phyloP scores from a whole-genome alignment of 2,888 invertebrate genomes.

The Vannuccia rotundouncinata region DNA sequence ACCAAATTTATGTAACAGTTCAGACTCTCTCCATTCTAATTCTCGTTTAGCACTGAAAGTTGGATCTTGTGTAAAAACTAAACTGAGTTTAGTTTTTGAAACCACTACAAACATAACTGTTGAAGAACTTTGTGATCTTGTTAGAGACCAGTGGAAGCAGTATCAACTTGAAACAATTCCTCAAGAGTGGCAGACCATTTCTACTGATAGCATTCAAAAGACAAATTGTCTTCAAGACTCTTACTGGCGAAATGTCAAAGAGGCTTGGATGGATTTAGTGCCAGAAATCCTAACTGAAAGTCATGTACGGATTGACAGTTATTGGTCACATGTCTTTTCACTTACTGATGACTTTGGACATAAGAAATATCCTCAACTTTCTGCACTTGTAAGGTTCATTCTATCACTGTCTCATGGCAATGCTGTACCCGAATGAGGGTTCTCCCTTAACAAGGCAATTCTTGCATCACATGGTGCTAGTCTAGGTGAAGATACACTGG shows the following conservation, averaged over 20 bases:
- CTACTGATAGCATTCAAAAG: background rate
- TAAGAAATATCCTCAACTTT: conserved; percentile 17
- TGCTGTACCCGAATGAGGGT: background rate
- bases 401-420: conserved; percentile 19
- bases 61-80: background rate
- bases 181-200: background rate
- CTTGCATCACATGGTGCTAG: background rate
- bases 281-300: background rate
- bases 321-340: background rate
- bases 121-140: conserved; percentile 3
- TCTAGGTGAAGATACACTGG: conserved; percentile 23
- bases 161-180: conserved; percentile 20
- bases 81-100: background rate
- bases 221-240: background rate
- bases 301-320: conserved; percentile 16
- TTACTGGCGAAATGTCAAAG: background rate
- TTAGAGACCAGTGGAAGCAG: conserved; percentile 21
- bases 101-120: background rate
- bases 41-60: conserved; percentile 25
- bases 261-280: background rate
- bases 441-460: conserved; percentile 6
- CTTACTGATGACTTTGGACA: background rate
- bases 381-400: background rate
- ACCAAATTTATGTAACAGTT: background rate
- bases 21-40: conserved; percentile 8